phyloP scores from a whole-genome alignment of 2,888 invertebrate genomes.

The Yponomeuta malinellus region DNA sequence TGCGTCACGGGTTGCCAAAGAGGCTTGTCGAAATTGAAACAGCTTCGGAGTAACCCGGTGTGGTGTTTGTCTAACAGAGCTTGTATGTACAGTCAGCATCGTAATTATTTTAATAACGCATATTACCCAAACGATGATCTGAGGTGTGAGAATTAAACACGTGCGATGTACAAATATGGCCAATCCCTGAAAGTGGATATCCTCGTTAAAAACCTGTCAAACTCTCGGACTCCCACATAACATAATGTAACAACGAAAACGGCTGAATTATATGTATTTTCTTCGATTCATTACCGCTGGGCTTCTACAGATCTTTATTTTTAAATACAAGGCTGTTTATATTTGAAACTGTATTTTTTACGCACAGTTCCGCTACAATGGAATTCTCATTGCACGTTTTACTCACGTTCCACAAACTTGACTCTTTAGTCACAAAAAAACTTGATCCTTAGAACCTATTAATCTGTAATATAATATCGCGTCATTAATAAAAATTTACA shows the following conservation, averaged over 20 bases:
- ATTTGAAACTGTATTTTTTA: conserved; percentile 18
- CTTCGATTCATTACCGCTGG: conserved; percentile 32
- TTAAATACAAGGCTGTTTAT: conserved; percentile 39
- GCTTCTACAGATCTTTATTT: conserved; percentile 35
- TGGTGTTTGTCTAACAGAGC: neutral
- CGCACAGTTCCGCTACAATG: conserved; percentile 3
- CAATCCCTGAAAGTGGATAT: too few relatives aligned
- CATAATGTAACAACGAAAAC: neutral
- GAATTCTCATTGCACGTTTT: conserved; percentile 4
- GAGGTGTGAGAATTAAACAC: too few relatives aligned
- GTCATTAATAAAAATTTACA: neutral
- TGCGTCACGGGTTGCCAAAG: conserved; percentile 1
- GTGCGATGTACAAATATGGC: too few relatives aligned
- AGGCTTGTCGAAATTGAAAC: neutral
- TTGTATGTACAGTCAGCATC: neutral
- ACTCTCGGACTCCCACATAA: neutral
- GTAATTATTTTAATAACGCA: neutral
- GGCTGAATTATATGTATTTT: conserved; percentile 17
- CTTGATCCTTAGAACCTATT: neutral
- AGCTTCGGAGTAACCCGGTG: neutral
- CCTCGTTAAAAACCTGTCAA: neutral
- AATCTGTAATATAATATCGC: neutral
- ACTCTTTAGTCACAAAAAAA: neutral
- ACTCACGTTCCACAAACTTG: neutral
- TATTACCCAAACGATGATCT: neutral